Percentiles rank a stretch among this genome's conserved stretches.
These are phyloP conservation scores for Furnarius figulus DNA, from an alignment of 2,113 vertebrate genomes.

Conservation along the genomic window DNA sequence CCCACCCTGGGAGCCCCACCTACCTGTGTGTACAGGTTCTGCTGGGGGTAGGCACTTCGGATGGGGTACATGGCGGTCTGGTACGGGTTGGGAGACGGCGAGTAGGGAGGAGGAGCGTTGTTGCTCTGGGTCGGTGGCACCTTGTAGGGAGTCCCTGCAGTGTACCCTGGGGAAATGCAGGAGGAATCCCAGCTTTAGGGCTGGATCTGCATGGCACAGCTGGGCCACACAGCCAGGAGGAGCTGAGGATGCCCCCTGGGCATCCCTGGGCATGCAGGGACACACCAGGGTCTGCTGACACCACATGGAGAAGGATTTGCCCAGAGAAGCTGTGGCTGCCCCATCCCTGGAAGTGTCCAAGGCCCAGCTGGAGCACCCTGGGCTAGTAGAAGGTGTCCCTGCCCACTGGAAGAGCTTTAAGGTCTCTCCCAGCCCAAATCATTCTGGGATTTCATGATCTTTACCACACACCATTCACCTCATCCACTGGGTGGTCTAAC, in stretches of 20 bases:
- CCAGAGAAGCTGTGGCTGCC: background rate
- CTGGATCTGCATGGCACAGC: background rate
- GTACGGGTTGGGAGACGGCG: constrained; percentile 93
- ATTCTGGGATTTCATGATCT: background rate
- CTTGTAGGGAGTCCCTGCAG: constrained; percentile 96
- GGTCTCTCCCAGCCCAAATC: background rate
- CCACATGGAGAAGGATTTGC: background rate
- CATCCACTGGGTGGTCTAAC: background rate
- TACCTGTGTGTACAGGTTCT: constrained; percentile 98
- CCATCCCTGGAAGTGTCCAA: background rate
- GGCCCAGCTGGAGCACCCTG: background rate
- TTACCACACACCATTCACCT: background rate
- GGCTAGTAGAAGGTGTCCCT: background rate
- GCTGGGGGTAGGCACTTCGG: constrained; percentile 99
- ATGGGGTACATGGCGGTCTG: constrained; percentile 98
- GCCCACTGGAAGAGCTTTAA: background rate
- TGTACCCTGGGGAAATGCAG: constrained; percentile 83
- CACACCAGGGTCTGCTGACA: background rate
- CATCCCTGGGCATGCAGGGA: background rate
- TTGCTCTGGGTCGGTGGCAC: constrained; percentile 96
- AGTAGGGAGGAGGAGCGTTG: constrained; percentile 95
- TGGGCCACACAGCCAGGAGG: background rate
- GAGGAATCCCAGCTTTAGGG: background rate
- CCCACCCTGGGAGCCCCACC: background rate
- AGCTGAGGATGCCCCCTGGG: background rate